Percentiles rank a stretch among this genome's conserved stretches.
phyloP scores from a whole-genome alignment of 2,797 vertebrate genomes.

The Orestias chungarensis region DNA sequence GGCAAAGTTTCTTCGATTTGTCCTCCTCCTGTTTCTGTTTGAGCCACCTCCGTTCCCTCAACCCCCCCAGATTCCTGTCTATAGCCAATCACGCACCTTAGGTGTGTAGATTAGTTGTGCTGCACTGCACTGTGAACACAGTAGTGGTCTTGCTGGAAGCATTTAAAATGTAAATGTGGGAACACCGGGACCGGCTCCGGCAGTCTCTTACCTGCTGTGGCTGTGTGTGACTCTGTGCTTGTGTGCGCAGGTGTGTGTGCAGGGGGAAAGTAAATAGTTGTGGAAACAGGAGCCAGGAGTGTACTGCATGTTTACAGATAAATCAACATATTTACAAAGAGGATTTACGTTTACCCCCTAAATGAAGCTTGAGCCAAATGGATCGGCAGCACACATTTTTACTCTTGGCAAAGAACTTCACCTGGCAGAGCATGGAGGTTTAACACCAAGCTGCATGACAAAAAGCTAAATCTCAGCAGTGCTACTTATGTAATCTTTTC shows the following conservation, averaged over 20 bases:
- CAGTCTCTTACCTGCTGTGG: conserved; percentile 85
- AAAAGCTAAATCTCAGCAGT: background rate
- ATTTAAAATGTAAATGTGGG: conserved; percentile 91
- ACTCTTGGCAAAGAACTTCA: too few species aligned
- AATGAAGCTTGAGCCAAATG: background rate
- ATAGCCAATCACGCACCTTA: conserved; percentile 71
- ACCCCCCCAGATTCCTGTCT: conserved; percentile 66
- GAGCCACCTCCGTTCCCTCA: conserved; percentile 40
- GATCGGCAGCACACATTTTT: background rate
- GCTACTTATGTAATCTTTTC: background rate
- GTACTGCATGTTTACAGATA: conserved; percentile 2
- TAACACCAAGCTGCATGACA: background rate
- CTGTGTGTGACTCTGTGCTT: conserved; percentile 42
- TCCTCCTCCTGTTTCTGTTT: conserved; percentile 31
- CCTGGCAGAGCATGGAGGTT: background rate
- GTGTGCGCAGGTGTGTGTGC: conserved; percentile 42
- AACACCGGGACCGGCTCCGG: conserved; percentile 81
- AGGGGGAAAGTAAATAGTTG: conserved; percentile 23
- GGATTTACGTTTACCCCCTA: background rate
- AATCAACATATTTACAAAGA: conserved; percentile 13
- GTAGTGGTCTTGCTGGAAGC: conserved; percentile 72
- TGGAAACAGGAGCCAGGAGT: conserved; percentile 19
- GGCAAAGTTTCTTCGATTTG: background rate
- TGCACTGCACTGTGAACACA: conserved; percentile 75
- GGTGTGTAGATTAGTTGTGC: conserved; percentile 80